Percentiles rank a stretch among this genome's conserved stretches.
Evolutionary conservation across 2,888 invertebrate species (phyloP).

Genomic region (Microctonus hyperodae): DNA sequence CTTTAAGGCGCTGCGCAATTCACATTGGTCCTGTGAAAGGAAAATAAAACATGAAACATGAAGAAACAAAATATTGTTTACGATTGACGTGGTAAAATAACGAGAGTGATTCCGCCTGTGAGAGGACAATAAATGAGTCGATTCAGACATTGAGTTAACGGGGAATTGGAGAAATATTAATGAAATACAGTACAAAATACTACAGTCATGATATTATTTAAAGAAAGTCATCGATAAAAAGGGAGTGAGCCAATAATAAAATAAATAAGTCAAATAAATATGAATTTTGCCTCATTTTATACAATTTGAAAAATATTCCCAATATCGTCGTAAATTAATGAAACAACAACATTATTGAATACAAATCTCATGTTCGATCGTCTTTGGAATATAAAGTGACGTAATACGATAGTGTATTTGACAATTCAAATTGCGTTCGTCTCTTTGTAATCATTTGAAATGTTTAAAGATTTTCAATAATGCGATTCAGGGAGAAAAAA

Average conservation of each 20-base stretch:
- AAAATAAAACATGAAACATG: too few species aligned
- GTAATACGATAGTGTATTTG: background rate
- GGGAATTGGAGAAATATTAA: constrained; percentile 29
- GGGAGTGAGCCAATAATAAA: background rate
- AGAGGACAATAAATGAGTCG: constrained; percentile 46
- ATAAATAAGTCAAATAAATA: background rate
- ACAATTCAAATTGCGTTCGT: background rate
- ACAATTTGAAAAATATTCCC: background rate
- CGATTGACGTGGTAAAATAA: background rate
- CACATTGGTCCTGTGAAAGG: background rate
- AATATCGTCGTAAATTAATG: background rate
- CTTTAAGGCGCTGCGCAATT: constrained; percentile 49
- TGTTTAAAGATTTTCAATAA: too few species aligned
- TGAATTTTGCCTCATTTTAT: background rate
- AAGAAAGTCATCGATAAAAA: background rate
- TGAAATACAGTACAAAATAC: constrained; percentile 45
- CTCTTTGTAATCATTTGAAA: background rate
- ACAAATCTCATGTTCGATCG: constrained; percentile 4
- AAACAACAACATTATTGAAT: background rate
- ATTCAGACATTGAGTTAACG: constrained; percentile 31
- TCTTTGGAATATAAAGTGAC: background rate
- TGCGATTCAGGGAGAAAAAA: too few species aligned
- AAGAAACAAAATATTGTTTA: background rate
- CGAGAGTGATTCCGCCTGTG: constrained; percentile 32
- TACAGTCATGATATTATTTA: background rate